A percentile compares a stretch with the other conserved stretches of the same genome.
These are phyloP conservation scores for Agriotes lineatus DNA, from an alignment of 2,888 invertebrate species.

Conservation along the genomic window DNA sequence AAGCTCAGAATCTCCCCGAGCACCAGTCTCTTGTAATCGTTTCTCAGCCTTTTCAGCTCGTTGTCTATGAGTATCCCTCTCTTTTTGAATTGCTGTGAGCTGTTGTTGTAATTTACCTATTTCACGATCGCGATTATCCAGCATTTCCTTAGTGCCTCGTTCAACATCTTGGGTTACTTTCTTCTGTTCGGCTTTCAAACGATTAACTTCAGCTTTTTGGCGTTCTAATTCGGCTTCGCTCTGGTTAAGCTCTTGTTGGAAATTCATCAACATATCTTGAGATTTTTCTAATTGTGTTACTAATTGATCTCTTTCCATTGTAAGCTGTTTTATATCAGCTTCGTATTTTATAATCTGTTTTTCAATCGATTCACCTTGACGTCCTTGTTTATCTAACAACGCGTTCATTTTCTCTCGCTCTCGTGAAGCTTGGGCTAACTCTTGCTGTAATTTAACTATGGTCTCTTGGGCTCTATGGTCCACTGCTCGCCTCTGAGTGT, in stretches of 20 bases:
- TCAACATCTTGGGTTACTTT: constrained; percentile 79
- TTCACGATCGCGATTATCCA: constrained; percentile 79
- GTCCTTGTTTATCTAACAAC: constrained; percentile 82
- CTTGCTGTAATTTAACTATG: constrained; percentile 78
- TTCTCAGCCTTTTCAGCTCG: constrained; percentile 82
- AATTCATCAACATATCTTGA: constrained; percentile 92
- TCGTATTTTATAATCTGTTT: constrained; percentile 89
- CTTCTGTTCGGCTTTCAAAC: constrained; percentile 79
- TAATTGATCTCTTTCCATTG: constrained; percentile 87
- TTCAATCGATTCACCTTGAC: constrained; percentile 85
- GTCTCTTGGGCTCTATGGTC: constrained; percentile 81
- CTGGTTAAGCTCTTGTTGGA: constrained; percentile 90
- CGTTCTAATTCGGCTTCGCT: constrained; percentile 86
- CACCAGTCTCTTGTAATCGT: constrained; percentile 79
- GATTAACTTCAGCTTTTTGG: constrained; percentile 82
- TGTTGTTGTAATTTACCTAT: constrained; percentile 79
- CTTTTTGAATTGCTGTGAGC: constrained; percentile 74
- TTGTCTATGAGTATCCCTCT: constrained; percentile 74
- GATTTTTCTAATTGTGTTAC: constrained; percentile 92
- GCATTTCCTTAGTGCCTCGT: constrained; percentile 77
- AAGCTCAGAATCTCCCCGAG: constrained; percentile 74
- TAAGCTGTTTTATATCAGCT: constrained; percentile 86
- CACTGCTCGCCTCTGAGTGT: constrained; percentile 74
- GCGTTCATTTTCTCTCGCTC: constrained; percentile 84
- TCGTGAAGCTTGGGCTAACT: constrained; percentile 77